phyloP scores from a whole-genome alignment of 92 coral and sea anemone genomes.

The Heteractis magnifica region DNA sequence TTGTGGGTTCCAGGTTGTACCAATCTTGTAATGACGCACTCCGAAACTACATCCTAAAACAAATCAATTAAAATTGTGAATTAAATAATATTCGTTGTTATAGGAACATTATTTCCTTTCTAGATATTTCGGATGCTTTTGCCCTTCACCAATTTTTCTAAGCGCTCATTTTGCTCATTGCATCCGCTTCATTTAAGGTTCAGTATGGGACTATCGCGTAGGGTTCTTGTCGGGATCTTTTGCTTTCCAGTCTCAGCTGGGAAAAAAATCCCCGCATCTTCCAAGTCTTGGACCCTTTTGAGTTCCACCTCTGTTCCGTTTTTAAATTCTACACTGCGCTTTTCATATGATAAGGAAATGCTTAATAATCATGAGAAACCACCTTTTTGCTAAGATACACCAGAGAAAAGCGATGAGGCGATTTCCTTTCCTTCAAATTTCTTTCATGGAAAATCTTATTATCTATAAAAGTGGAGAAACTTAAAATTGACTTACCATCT shows the following conservation, averaged over 20 bases:
- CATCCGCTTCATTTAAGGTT: no score
- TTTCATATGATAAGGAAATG: no score
- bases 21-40: conserved; percentile 53
- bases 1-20: conserved; percentile 68
- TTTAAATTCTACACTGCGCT: no score
- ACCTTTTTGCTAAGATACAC: neutral
- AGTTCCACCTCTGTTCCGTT: no score
- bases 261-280: no score
- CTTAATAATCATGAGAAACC: no score
- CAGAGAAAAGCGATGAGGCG: neutral
- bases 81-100: neutral
- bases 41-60: conserved; percentile 73
- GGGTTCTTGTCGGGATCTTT: no score
- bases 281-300: no score
- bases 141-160: neutral
- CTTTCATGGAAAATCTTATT: neutral
- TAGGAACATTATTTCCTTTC: no score
- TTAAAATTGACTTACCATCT: conserved; percentile 20
- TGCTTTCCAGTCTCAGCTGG: no score
- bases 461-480: neutral
- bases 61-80: neutral
- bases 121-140: neutral
- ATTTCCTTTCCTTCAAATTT: neutral
- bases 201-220: no score
- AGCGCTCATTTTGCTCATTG: no score